Base-by-base conservation (phyloP, 1,140 invertebrate species). In the Pogonognathellus flavescens region DNA sequence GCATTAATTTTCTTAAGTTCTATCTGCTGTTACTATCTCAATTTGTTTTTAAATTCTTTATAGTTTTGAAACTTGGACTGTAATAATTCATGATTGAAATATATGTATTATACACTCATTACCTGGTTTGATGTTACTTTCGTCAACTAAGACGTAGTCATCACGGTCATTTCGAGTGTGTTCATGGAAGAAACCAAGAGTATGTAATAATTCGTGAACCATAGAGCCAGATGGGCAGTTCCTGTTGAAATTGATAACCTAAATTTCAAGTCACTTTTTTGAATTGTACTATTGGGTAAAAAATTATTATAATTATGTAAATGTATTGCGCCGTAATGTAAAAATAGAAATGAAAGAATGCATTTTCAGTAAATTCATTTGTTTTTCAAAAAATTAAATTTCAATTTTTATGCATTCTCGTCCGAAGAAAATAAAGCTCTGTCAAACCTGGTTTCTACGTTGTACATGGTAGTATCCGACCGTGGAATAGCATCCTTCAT, bases 101-200 rank as follows among this genome's bases (percentile, higher is more conserved):
- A 8, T 13, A 7, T 53, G 52, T 53, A 53, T 53, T 62, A 62
- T n/a, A 10, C n/a, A 9, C 8, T 62, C 7, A 8, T 62, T 62
- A 62, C 60, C 6, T 8, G 60, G 8, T 62, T 62, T 62, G n/a
- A 62, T n/a, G n/a, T 62, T 62, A 22, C n/a, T 22, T 9, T 10
- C 8, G n/a, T 62, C 8, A n/a, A 62, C 20, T n/a, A n/a, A 9
- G 8, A 72, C 66, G 11, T 41, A 72, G 6, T 22, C 66, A 49
- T 72, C 66, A 31, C 66, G 66, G 16, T 72, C 66, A 72, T 72
- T 72, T 25, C 66, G 20, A 1, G 66, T 72, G 22, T 72, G 66
- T 72, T 72, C 66, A 49, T 72, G 66, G 16, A 41, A n/a, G 20
- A 72, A 72, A 25, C 66, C 66, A 0, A 72, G 66, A 13, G 66